Conservation (phyloP, 2,888 invertebrate genomes). For the Acleris cristana region DNA sequence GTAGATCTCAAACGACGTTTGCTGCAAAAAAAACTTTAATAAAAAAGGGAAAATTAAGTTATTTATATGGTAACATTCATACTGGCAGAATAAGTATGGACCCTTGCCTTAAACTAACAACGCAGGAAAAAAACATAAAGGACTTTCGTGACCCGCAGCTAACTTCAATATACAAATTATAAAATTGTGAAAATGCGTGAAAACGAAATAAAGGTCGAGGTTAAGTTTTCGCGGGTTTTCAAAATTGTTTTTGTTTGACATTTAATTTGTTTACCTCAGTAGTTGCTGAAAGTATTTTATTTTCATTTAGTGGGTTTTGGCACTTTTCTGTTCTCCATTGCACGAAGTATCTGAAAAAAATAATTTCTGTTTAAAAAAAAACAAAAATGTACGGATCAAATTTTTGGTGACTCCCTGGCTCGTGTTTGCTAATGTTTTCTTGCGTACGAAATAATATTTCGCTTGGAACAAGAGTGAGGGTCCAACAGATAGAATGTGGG, state of each 20-base stretch:
- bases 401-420: no score
- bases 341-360: conserved; percentile 66
- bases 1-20: conserved; percentile 80
- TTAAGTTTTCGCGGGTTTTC: conserved; percentile 33
- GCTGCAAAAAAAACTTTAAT: conserved; percentile 64
- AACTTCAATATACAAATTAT: conserved; percentile 45
- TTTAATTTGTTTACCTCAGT: conserved; percentile 72
- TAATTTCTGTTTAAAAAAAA: no score
- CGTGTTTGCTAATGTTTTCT: no score
- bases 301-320: conserved; percentile 60
- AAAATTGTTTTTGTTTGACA: neutral
- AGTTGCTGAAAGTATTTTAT: conserved; percentile 77
- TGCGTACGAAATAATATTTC: no score
- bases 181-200: conserved; percentile 31
- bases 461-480: no score
- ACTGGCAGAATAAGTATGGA: conserved; percentile 11
- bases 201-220: conserved; percentile 31
- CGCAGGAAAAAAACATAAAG: conserved; percentile 28
- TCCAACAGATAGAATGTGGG: no score
- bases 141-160: conserved; percentile 42
- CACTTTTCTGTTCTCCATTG: conserved; percentile 70
- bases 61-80: conserved; percentile 36
- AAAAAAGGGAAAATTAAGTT: conserved; percentile 2
- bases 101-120: neutral
- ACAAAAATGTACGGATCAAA: no score